Conservation (phyloP, 1,140 invertebrate genomes). For the Himalopsyche phryganea region DNA sequence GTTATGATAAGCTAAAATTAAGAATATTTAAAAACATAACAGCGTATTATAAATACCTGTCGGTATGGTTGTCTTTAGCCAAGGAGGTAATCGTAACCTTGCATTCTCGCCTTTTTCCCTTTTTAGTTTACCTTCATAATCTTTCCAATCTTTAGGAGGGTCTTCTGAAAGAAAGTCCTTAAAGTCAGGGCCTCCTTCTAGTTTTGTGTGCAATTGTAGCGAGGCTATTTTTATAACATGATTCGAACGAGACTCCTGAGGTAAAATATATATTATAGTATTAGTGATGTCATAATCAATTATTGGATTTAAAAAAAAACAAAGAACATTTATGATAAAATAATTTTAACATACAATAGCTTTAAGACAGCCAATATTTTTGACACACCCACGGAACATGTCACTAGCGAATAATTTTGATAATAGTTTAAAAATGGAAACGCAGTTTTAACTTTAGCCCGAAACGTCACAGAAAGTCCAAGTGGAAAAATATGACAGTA, state of each 20-base stretch:
- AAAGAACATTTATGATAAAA: neutral
- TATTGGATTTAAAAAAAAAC: neutral
- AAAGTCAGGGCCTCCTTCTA: constrained; percentile 60
- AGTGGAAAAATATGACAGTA: neutral
- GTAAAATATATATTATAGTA: neutral
- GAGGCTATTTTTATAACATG: constrained; percentile 45
- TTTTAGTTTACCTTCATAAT: constrained; percentile 80
- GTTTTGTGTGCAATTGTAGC: constrained; percentile 51
- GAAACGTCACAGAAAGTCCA: neutral
- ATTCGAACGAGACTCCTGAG: constrained; percentile 8
- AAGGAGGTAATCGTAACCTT: constrained; percentile 86
- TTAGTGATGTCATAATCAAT: neutral
- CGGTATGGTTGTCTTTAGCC: constrained; percentile 95
- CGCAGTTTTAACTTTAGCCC: neutral
- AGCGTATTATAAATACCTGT: constrained; percentile 71
- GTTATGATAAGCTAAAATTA: too few species aligned
- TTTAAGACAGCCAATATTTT: constrained; percentile 1
- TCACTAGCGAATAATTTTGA: neutral
- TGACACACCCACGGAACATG: constrained; percentile 12
- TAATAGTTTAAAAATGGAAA: too few species aligned
- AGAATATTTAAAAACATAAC: too few species aligned
- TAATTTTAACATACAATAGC: constrained; percentile 6
- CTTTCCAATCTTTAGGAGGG: constrained; percentile 55
- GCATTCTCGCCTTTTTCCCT: constrained; percentile 76
- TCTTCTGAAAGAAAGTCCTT: constrained; percentile 63